Conservation (phyloP, 2,113 vertebrate species). For the Ciconia boyciana region DNA sequence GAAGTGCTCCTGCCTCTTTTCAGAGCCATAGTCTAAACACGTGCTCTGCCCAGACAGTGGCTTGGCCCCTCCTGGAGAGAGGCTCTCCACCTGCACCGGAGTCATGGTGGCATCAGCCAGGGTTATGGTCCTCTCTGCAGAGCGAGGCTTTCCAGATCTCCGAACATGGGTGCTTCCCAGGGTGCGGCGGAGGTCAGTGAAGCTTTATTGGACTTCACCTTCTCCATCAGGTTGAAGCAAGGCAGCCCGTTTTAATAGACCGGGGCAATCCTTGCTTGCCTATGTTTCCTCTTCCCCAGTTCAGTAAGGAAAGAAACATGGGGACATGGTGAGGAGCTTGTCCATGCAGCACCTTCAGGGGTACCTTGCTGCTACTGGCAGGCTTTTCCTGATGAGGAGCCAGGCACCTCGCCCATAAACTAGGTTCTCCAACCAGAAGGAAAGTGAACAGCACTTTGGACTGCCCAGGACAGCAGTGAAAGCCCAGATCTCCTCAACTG, state of each 20-base stretch:
- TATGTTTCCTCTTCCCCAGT: background rate
- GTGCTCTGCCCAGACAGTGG: background rate
- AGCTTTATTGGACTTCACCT: background rate
- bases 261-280: rapidly evolving
- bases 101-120: background rate
- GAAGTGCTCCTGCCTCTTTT: background rate
- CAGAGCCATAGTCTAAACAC: rapidly evolving
- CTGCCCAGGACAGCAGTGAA: background rate
- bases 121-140: background rate
- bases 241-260: background rate
- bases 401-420: background rate
- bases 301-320: background rate
- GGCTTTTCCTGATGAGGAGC: background rate
- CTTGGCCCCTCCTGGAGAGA: background rate
- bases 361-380: background rate
- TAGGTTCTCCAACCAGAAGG: background rate
- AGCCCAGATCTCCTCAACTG: background rate
- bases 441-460: background rate
- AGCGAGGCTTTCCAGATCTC: background rate
- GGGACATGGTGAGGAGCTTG: background rate
- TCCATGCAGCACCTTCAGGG: background rate
- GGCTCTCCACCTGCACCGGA: background rate
- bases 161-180: background rate
- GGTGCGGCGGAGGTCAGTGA: background rate
- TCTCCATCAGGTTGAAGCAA: background rate